phyloP scores from a whole-genome alignment of 2,888 invertebrate species.

The Drosophila emarginata region DNA sequence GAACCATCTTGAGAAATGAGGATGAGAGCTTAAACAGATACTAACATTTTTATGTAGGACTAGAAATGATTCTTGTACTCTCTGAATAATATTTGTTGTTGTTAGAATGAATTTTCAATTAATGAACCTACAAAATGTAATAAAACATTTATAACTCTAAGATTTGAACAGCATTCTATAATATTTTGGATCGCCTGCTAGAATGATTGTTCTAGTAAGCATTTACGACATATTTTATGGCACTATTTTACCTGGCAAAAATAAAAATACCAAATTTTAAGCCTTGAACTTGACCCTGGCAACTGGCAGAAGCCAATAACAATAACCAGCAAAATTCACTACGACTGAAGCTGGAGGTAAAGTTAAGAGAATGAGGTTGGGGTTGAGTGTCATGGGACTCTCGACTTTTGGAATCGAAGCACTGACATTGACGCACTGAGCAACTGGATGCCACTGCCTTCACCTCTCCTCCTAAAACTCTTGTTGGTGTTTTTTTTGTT shows the following conservation, averaged over 20 bases:
- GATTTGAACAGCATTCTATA: too few species aligned
- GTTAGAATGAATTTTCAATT: too few species aligned
- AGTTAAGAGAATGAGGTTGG: conserved; percentile 14
- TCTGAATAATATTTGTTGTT: too few species aligned
- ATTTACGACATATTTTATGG: conserved; percentile 16
- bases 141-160: too few species aligned
- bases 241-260: conserved; percentile 56
- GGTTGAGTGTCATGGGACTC: conserved; percentile 57
- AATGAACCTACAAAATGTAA: too few species aligned
- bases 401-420: conserved; percentile 61
- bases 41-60: too few species aligned
- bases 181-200: too few species aligned
- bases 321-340: conserved; percentile 15
- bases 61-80: too few species aligned
- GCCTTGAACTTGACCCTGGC: conserved; percentile 74
- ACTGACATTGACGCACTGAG: conserved; percentile 68
- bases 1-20: too few species aligned
- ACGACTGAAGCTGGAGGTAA: neutral
- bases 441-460: conserved; percentile 7
- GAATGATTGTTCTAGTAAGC: neutral
- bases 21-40: too few species aligned
- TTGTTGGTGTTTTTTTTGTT: conserved; percentile 10
- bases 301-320: conserved; percentile 37
- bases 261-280: conserved; percentile 64
- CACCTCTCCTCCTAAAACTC: neutral